phyloP scores from a whole-genome alignment of 2,113 vertebrate species.

The Lophochroa leadbeateri region DNA sequence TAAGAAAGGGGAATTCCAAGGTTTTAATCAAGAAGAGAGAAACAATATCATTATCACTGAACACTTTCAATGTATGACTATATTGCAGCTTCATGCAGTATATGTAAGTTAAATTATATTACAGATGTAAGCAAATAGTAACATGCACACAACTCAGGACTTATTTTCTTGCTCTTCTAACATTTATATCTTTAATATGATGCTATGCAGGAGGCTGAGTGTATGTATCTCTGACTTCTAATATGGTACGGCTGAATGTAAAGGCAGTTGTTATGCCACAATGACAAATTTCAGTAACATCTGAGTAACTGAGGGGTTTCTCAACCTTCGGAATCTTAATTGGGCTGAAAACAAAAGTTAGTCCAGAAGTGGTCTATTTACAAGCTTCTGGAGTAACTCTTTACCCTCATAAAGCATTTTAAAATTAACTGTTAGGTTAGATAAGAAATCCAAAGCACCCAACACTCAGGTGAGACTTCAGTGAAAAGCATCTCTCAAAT shows the following conservation, averaged over 20 bases:
- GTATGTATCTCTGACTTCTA: neutral
- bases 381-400: neutral
- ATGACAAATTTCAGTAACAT: neutral
- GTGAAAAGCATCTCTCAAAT: neutral
- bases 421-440: neutral
- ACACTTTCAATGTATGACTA: neutral
- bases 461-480: neutral
- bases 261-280: neutral
- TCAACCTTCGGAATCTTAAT: neutral
- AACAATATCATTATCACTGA: neutral
- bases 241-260: neutral
- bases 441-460: neutral
- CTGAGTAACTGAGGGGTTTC: neutral
- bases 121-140: neutral
- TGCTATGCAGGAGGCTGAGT: neutral
- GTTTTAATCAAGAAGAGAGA: neutral
- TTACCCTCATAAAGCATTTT: neutral
- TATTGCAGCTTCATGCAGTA: neutral
- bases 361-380: neutral
- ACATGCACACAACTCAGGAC: neutral
- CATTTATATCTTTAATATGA: neutral
- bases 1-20: neutral
- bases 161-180: neutral
- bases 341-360: neutral
- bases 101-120: neutral